Percentiles rank a stretch among this genome's conserved stretches.
These are phyloP conservation scores for Ptilonorhynchus violaceus DNA, from an alignment of 2,113 vertebrate species.

Conservation along the genomic window DNA sequence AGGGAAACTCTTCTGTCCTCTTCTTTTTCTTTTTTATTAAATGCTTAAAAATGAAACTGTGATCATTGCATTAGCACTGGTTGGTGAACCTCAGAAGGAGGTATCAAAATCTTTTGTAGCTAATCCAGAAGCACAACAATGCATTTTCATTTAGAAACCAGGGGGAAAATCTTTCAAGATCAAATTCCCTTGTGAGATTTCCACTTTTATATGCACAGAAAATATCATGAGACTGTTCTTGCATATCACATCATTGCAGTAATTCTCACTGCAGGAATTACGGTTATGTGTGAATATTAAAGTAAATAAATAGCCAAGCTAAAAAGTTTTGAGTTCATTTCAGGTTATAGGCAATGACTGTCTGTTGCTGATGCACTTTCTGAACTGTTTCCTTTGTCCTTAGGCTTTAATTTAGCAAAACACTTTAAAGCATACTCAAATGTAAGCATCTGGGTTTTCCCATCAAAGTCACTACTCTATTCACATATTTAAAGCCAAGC, in stretches of 20 bases:
- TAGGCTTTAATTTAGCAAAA: constrained; percentile 29
- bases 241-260: neutral
- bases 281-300: constrained; percentile 12
- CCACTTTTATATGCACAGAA: neutral
- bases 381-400: constrained; percentile 6
- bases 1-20: neutral
- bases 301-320: constrained; percentile 16
- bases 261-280: constrained; percentile 25
- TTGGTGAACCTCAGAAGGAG: constrained; percentile 21
- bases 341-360: neutral
- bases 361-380: neutral
- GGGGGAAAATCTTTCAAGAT: constrained; percentile 47
- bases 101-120: constrained; percentile 28
- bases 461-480: neutral
- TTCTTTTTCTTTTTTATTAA: neutral
- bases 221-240: constrained; percentile 2
- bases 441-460: constrained; percentile 33
- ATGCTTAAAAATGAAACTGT: neutral
- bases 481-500: constrained; percentile 23
- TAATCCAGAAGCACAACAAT: constrained; percentile 24
- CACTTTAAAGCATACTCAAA: neutral
- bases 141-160: constrained; percentile 23
- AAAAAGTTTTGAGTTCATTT: constrained; percentile 24
- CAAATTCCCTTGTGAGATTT: constrained; percentile 59
- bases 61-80: constrained; percentile 18